Base-by-base conservation (phyloP, 1,140 invertebrate species). In the Anoplolepis gracilipes region DNA sequence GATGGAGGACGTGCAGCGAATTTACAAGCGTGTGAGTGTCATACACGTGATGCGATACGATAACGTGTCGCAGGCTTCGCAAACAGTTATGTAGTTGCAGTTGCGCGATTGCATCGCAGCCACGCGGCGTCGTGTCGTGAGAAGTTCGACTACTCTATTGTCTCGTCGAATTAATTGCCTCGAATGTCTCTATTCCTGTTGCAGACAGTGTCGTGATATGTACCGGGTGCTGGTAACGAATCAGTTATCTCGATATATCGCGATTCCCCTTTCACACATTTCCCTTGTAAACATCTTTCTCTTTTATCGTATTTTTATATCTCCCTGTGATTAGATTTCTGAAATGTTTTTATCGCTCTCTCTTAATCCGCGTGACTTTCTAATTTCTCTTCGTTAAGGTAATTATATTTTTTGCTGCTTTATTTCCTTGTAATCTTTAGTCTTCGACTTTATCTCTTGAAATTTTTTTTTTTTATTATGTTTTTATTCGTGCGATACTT, bases 1-100 rank as follows among this genome's bases (percentile, higher is more conserved):
- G 89, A 97, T 97, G 92, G 98, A 99, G 91, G 98, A 99, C 95
- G 97, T 98, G 62, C 97, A 98, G 93, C 96, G 98, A 64, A 98
- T 99, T 93, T 99, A 98, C 94, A 97, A 97, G 94, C 96, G 97
- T 94, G 97, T 98, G 93, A 95, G 95, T 95, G 53, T 73, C 53
- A 57, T 33, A 25, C 13, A 22, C 16, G 19, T 8, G 53, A 22
- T n/a, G 61, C 30, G 16, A 8, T 55, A 19, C 8, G 28, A 57
- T 28, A 13, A 36, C 5, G 25, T 19, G n/a, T n/a, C n/a, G n/a
- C n/a, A n/a, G 6, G 59, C 28, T 62, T 2, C 36, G 19, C 19
- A 19, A 77, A 11, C 11, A 77, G 70, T 19, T 73, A n/a, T n/a
- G n/a, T n/a, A 19, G 70, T 73, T 53, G 53, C 2, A 42, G 53